A percentile compares a stretch with the other conserved stretches of the same genome.
Conservation (phyloP, 2,888 invertebrate species). For the Laothoe populi region DNA sequence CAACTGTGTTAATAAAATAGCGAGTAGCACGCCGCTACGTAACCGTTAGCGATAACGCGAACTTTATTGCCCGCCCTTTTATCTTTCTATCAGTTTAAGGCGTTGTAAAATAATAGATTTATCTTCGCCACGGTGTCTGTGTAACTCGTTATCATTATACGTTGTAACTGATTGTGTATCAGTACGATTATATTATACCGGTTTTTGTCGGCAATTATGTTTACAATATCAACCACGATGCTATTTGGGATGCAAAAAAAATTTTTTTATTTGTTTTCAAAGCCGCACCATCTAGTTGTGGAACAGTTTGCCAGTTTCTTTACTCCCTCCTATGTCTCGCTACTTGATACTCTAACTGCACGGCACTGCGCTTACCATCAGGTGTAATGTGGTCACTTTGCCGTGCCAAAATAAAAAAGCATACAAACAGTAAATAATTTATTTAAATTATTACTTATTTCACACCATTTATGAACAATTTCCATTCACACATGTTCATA, state of each 20-base stretch:
- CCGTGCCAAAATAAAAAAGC: too few relatives aligned
- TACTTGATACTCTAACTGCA: too few relatives aligned
- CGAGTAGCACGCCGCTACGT: background rate
- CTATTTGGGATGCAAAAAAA: background rate
- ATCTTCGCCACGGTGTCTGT: background rate
- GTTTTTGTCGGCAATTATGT: background rate
- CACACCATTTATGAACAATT: too few relatives aligned
- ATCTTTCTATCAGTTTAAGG: slow-evolving; percentile 13
- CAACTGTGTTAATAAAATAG: background rate
- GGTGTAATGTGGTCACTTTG: too few relatives aligned
- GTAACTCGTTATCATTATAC: slow-evolving; percentile 6
- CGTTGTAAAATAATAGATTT: background rate
- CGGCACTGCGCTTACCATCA: too few relatives aligned
- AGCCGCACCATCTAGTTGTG: too few relatives aligned
- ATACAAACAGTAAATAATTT: too few relatives aligned
- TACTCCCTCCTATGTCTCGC: too few relatives aligned
- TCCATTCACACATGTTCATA: too few relatives aligned
- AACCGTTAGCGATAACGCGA: background rate
- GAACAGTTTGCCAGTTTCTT: too few relatives aligned
- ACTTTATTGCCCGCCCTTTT: background rate
- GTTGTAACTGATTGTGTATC: slow-evolving; percentile 4
- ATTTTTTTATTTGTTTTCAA: too few relatives aligned
- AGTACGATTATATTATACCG: background rate
- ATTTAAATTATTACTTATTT: too few relatives aligned
- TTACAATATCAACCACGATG: background rate